These are phyloP conservation scores for Philaethria dido DNA, from an alignment of 2,888 invertebrate species.

Conservation along the genomic window DNA sequence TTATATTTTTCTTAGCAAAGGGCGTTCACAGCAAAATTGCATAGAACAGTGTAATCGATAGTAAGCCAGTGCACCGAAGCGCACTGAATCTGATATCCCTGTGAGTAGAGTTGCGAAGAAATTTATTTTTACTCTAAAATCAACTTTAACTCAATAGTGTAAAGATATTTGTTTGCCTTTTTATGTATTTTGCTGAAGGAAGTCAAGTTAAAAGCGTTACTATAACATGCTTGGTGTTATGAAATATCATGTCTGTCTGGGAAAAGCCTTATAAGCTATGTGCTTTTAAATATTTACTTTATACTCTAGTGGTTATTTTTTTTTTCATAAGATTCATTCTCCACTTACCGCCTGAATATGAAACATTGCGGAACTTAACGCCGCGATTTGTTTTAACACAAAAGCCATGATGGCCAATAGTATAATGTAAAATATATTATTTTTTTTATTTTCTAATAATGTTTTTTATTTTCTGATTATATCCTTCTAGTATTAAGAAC, in stretches of 20 bases:
- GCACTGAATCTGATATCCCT: constrained; percentile 43
- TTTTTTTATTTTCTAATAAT: too few relatives aligned
- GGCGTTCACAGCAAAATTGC: constrained; percentile 35
- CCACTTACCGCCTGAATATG: too few relatives aligned
- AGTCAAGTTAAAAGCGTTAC: constrained; percentile 33
- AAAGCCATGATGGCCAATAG: too few relatives aligned
- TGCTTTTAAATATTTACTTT: neutral
- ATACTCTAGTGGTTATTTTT: neutral
- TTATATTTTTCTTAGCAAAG: neutral
- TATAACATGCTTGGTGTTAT: constrained; percentile 40
- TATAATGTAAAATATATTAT: too few relatives aligned
- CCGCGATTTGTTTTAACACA: too few relatives aligned
- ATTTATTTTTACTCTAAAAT: constrained; percentile 9
- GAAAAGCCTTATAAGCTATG: constrained; percentile 24
- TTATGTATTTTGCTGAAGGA: constrained; percentile 12
- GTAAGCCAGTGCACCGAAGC: constrained; percentile 30
- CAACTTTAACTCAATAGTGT: constrained; percentile 6
- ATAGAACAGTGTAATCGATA: constrained; percentile 38
- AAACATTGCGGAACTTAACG: too few relatives aligned
- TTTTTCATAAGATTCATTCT: too few relatives aligned
- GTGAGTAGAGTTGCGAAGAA: constrained; percentile 38
- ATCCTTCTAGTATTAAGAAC: too few relatives aligned
- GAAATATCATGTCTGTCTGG: constrained; percentile 35
- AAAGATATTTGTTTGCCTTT: constrained; percentile 9
- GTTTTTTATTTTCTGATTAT: too few relatives aligned